Evolutionary conservation across 2,113 vertebrate species (phyloP).

Genomic region (Motacilla alba): DNA sequence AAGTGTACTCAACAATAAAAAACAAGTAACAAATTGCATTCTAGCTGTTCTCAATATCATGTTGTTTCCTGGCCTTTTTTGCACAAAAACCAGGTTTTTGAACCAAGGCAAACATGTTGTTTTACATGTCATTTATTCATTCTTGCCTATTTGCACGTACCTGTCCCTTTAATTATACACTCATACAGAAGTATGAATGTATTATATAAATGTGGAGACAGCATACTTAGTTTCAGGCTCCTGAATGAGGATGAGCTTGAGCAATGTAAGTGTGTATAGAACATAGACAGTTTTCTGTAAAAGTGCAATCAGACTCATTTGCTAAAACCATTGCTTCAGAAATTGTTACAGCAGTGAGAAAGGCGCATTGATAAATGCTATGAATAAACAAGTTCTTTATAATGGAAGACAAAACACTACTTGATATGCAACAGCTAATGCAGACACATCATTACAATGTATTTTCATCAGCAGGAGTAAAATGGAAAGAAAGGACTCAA

Average conservation of each 20-base stretch:
- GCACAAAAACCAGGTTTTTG: background rate
- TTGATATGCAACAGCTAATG: background rate
- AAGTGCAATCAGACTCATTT: background rate
- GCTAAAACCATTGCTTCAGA: background rate
- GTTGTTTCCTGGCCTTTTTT: background rate
- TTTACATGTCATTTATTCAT: background rate
- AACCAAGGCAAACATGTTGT: background rate
- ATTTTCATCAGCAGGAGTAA: background rate
- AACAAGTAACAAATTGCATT: background rate
- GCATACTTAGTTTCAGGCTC: background rate
- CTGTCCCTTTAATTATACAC: background rate
- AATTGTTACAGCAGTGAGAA: background rate
- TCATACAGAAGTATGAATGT: background rate
- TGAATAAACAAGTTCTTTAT: background rate
- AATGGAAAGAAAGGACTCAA: background rate
- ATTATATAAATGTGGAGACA: background rate
- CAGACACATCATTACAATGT: background rate
- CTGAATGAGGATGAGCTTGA: background rate
- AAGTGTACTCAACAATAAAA: background rate
- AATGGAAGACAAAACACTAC: background rate
- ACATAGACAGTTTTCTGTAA: background rate
- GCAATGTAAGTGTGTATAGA: rapidly evolving
- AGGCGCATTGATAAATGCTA: background rate
- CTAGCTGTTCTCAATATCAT: background rate
- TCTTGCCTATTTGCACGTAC: background rate